Conservation (phyloP, 2,888 invertebrate genomes). For the Agrochola macilenta region DNA sequence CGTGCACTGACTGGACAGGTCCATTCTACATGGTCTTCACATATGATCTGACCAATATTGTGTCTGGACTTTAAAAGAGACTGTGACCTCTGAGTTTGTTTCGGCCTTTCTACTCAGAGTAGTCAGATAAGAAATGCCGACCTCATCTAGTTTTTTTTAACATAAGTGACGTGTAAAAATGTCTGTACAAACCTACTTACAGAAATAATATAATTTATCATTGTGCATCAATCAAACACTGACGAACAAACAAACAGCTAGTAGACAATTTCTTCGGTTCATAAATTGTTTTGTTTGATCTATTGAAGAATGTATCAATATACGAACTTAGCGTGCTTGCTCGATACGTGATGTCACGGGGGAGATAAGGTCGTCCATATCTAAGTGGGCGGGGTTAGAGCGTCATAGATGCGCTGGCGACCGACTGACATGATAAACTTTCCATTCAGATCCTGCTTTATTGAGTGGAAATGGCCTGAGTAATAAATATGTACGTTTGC, state of each 20-base stretch:
- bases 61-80: no score
- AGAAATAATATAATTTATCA: background rate
- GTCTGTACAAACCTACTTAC: no score
- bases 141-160: no score
- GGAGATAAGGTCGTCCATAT: slow-evolving; percentile 50
- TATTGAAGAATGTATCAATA: background rate
- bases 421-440: slow-evolving; percentile 46
- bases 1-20: no score
- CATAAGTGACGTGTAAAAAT: no score
- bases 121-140: no score
- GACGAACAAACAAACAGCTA: background rate
- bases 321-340: background rate
- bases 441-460: slow-evolving; percentile 42
- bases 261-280: background rate
- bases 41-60: no score
- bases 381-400: slow-evolving; percentile 61
- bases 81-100: no score
- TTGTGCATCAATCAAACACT: background rate
- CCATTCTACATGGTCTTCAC: no score
- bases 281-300: background rate
- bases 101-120: no score
- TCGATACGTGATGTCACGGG: slow-evolving; percentile 31
- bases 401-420: slow-evolving; percentile 33
- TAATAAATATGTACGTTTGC: background rate
- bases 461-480: slow-evolving; percentile 33